Conservation (phyloP, 2,888 invertebrate species). For the Furcula furcula region DNA sequence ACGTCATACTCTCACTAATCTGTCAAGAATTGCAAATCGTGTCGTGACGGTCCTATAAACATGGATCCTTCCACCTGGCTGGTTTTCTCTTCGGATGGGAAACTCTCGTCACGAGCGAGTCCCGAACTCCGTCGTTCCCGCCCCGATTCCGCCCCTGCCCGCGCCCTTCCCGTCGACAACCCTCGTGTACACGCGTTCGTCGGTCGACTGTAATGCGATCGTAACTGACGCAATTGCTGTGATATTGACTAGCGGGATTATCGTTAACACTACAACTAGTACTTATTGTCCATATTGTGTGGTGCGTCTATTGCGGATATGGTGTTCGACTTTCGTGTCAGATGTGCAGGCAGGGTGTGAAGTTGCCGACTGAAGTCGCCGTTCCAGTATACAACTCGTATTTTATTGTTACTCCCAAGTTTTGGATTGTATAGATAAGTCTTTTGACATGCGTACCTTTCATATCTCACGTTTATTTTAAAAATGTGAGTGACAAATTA, state of each 20-base stretch:
- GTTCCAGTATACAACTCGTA: conserved; percentile 59
- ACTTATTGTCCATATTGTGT: conserved; percentile 26
- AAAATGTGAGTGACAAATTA: conserved; percentile 36
- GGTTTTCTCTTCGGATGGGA: too few species aligned
- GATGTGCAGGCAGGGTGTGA: conserved; percentile 40
- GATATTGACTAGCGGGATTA: conserved; percentile 25
- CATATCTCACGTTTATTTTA: conserved; percentile 47
- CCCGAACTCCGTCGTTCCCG: conserved; percentile 1
- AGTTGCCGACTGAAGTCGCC: conserved; percentile 36
- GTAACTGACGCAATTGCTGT: conserved; percentile 23
- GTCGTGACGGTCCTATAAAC: too few species aligned
- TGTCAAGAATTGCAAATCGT: too few species aligned
- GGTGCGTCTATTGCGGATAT: conserved; percentile 20
- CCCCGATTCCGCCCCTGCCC: too few species aligned
- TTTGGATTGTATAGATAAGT: conserved; percentile 70
- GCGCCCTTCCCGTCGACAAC: conserved; percentile 11
- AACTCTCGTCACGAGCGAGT: not conserved
- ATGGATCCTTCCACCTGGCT: too few species aligned
- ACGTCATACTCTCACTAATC: too few species aligned
- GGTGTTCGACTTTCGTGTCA: conserved; percentile 17
- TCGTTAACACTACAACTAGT: conserved; percentile 20
- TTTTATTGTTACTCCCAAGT: conserved; percentile 54
- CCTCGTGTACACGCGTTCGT: conserved; percentile 10
- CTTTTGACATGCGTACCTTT: conserved; percentile 66
- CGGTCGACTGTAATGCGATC: conserved; percentile 16